phyloP scores from a whole-genome alignment of 2,113 vertebrate genomes.

The Catharus minimus region DNA sequence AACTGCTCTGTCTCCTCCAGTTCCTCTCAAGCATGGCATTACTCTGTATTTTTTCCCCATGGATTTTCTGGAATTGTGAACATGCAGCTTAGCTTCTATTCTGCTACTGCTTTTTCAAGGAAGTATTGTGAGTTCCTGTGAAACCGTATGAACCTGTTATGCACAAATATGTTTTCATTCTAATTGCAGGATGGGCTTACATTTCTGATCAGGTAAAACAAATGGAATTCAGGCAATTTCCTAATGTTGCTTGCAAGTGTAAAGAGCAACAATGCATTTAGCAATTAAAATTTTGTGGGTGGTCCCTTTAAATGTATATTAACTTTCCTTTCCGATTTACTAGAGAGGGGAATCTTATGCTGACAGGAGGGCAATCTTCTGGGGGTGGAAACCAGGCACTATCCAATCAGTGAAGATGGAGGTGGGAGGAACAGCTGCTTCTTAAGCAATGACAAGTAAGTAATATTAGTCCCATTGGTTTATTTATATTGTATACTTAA shows the following conservation, averaged over 20 bases:
- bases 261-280: background rate
- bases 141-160: background rate
- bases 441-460: conserved; percentile 32
- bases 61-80: background rate
- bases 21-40: background rate
- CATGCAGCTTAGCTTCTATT: background rate
- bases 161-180: background rate
- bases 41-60: background rate
- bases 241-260: background rate
- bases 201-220: background rate
- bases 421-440: conserved; percentile 36
- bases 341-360: background rate
- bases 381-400: background rate
- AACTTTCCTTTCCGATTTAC: background rate
- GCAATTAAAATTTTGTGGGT: background rate
- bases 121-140: background rate
- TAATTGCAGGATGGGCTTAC: background rate
- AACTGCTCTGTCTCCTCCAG: background rate
- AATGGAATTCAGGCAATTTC: background rate
- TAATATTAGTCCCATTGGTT: conserved; percentile 43
- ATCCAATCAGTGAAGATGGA: background rate
- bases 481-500: conserved; percentile 49
- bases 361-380: background rate
- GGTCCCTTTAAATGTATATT: background rate
- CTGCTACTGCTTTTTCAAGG: background rate